Conservation (phyloP, 2,797 vertebrate genomes). For the Aselliscus stoliczkanus region DNA sequence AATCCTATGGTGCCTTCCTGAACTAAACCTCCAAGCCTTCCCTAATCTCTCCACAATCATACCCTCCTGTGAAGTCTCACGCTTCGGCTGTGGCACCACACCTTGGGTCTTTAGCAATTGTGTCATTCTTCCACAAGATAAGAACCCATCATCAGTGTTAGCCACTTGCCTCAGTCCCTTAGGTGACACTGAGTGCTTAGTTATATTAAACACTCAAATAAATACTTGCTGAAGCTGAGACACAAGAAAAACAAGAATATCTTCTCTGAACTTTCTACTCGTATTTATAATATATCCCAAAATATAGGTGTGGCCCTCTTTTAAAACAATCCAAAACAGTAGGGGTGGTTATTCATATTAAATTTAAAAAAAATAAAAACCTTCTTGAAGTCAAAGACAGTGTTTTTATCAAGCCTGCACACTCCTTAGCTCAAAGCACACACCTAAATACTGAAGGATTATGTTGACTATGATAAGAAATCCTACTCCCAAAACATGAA, state of each 20-base stretch:
- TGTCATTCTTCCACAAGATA: not conserved
- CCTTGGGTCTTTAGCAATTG: not conserved
- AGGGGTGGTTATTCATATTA: not conserved
- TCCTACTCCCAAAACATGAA: not conserved
- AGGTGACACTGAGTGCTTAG: not conserved
- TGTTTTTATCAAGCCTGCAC: not conserved
- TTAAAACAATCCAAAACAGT: not conserved
- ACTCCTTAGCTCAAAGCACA: not conserved
- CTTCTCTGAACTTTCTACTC: slow-evolving; percentile 9
- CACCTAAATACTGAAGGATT: not conserved
- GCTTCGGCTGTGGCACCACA: not conserved
- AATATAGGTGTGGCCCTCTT: not conserved
- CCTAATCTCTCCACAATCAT: not conserved
- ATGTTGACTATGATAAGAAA: not conserved
- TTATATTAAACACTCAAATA: not conserved
- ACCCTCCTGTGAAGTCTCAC: not conserved
- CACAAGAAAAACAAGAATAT: not conserved
- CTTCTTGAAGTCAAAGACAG: not conserved
- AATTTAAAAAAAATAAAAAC: not conserved
- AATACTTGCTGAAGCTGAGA: not conserved
- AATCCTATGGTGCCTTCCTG: not conserved
- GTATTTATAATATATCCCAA: not conserved
- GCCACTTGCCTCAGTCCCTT: not conserved
- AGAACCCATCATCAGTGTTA: not conserved
- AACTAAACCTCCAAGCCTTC: not conserved